These are phyloP conservation scores for Crotalus helleri DNA, from an alignment of 2,113 vertebrate genomes.

Conservation along the genomic window DNA sequence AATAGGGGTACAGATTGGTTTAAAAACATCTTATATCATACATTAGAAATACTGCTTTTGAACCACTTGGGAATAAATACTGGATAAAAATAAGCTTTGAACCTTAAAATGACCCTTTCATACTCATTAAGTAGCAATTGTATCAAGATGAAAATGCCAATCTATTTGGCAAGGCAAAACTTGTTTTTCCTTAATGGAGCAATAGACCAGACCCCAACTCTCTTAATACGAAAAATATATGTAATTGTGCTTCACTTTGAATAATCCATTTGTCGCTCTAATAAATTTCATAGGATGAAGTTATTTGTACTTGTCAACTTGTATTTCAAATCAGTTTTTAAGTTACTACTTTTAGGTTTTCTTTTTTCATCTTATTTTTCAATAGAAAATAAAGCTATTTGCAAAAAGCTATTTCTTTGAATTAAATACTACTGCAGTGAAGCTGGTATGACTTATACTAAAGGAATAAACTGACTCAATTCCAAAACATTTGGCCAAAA, in stretches of 20 bases:
- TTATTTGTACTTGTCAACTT: neutral
- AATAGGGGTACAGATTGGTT: slow-evolving; percentile 51
- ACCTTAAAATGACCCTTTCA: slow-evolving; percentile 50
- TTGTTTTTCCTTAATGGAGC: neutral
- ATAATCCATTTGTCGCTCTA: neutral
- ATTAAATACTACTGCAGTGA: neutral
- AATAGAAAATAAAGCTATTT: neutral
- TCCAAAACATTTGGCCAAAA: neutral
- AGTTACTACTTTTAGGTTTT: neutral
- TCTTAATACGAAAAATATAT: slow-evolving; percentile 24
- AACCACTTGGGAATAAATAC: slow-evolving; percentile 33
- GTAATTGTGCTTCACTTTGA: slow-evolving; percentile 5
- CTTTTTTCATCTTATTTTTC: neutral
- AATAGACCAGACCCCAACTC: slow-evolving; percentile 29
- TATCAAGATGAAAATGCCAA: slow-evolving; percentile 36
- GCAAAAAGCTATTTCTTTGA: neutral
- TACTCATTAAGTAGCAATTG: slow-evolving; percentile 45
- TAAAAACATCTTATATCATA: slow-evolving; percentile 52
- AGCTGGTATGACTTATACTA: neutral
- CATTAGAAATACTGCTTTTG: slow-evolving; percentile 56
- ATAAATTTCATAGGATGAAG: neutral
- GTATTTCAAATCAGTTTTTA: neutral
- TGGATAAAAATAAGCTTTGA: slow-evolving; percentile 51
- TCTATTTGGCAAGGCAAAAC: slow-evolving; percentile 24
- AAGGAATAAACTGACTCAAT: neutral